Evolutionary conservation across 2,113 vertebrate species (phyloP).

Genomic region (Drymodes brunneopygia): DNA sequence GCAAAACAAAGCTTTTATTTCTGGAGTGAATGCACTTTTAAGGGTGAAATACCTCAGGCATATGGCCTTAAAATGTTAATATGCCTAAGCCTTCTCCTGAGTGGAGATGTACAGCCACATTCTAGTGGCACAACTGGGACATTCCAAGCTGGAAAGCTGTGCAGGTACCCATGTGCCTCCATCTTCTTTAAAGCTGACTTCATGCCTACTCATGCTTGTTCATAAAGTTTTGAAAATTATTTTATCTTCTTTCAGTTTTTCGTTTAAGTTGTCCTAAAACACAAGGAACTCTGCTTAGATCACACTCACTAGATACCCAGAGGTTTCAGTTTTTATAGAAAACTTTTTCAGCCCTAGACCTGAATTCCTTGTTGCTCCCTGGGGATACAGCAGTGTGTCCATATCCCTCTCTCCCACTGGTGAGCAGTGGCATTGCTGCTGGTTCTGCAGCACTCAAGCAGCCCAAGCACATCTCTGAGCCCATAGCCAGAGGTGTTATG

Average conservation of each 20-base stretch:
- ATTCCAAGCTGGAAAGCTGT: background rate
- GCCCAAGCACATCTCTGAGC: background rate
- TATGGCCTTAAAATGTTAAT: background rate
- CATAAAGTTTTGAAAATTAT: background rate
- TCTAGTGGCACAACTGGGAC: background rate
- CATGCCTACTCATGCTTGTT: background rate
- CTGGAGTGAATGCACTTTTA: constrained; percentile 44
- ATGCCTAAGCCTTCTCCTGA: background rate
- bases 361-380: background rate
- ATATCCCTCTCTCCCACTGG: background rate
- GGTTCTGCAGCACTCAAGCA: background rate
- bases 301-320: rapidly evolving
- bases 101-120: background rate
- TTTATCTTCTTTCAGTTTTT: background rate
- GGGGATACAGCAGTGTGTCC: background rate
- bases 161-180: background rate
- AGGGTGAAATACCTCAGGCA: constrained; percentile 20
- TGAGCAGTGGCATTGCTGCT: background rate
- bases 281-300: background rate
- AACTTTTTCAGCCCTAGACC: background rate
- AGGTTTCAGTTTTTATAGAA: background rate
- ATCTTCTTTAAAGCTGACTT: background rate
- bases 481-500: background rate
- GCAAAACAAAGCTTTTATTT: constrained; percentile 50
- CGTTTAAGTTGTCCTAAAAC: background rate